Base-by-base conservation (phyloP, 2,797 vertebrate genomes). In the Crypturellus tataupa region DNA sequence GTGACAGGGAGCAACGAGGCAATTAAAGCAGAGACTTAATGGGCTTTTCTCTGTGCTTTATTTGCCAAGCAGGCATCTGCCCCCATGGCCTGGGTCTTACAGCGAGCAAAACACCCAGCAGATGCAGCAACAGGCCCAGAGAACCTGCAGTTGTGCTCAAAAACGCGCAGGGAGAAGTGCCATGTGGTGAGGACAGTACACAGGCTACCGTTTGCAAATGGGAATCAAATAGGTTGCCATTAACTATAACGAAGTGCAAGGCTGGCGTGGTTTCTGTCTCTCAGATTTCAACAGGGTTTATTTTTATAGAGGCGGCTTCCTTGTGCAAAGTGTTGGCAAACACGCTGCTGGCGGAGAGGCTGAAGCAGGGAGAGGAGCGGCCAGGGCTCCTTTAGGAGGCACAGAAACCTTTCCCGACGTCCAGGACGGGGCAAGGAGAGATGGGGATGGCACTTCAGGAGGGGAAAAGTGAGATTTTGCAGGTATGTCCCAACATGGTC, bases 231-330 rank as follows among this genome's bases (percentile, higher is more conserved):
- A 90, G 94, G 81, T 84, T 96, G 92, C 91, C 84, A 72, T 93
- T 95, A 93, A 88, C 84, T 94, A 78, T 89, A 89, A 94, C 89
- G 90, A 95, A 95, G 93, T 94, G 90, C 60, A 85, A 95, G 76
- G 84, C 5, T 95, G 94, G 90, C 12, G 3, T 90, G 69, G 80
- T 53, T 95, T 94, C 79, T 95, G 58, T 64, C 72, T 85, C 93
- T 97, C 92, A 69, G 93, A 95, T 96, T 97, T 95, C 94, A 95
- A 77, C 87, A 59, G 0, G 0, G 90, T 94, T 97, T 96, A 97
- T 96, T 97, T 97, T 97, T 97, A 96, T 67, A 96, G 79, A 89
- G 65, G 62, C 72, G 72, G 94, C 81, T 95, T 96, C 96, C 93
- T 95, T 20, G 55, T 96, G 94, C 94, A 89, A 97, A 95, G 89